A percentile compares a stretch with the other conserved stretches of the same genome.
phyloP scores from a whole-genome alignment of 2,888 invertebrate genomes.

The Hypolimnas misippus region DNA sequence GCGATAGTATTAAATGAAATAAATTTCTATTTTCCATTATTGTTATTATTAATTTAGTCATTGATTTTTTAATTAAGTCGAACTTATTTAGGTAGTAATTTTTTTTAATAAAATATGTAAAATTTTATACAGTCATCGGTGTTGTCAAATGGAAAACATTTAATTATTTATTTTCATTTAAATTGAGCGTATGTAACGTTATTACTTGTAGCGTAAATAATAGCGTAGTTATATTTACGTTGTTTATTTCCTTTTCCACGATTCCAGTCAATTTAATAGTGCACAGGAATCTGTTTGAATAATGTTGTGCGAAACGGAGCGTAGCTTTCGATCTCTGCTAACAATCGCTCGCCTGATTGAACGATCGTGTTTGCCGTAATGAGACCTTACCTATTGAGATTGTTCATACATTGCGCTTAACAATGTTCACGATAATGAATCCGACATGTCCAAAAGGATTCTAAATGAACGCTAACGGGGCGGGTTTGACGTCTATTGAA shows the following conservation, averaged over 20 bases:
- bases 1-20: neutral
- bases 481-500: slow-evolving; percentile 46
- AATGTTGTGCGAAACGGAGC: slow-evolving; percentile 68
- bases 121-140: too few species aligned
- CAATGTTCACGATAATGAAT: slow-evolving; percentile 48
- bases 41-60: too few species aligned
- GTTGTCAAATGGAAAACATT: too few species aligned
- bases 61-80: too few species aligned
- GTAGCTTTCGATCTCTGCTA: slow-evolving; percentile 64
- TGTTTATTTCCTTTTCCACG: slow-evolving; percentile 11
- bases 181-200: too few species aligned
- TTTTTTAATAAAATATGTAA: too few species aligned
- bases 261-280: slow-evolving; percentile 46
- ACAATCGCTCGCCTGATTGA: slow-evolving; percentile 69
- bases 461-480: slow-evolving; percentile 51
- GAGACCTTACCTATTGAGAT: slow-evolving; percentile 58
- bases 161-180: too few species aligned
- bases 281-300: slow-evolving; percentile 49
- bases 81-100: too few species aligned
- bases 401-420: slow-evolving; percentile 56
- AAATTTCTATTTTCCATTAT: too few species aligned
- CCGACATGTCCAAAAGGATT: slow-evolving; percentile 53
- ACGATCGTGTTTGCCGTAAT: slow-evolving; percentile 68
- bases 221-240: neutral
- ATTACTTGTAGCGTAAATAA: too few species aligned